phyloP scores from a whole-genome alignment of 2,797 vertebrate genomes.

The Microcaecilia unicolor region DNA sequence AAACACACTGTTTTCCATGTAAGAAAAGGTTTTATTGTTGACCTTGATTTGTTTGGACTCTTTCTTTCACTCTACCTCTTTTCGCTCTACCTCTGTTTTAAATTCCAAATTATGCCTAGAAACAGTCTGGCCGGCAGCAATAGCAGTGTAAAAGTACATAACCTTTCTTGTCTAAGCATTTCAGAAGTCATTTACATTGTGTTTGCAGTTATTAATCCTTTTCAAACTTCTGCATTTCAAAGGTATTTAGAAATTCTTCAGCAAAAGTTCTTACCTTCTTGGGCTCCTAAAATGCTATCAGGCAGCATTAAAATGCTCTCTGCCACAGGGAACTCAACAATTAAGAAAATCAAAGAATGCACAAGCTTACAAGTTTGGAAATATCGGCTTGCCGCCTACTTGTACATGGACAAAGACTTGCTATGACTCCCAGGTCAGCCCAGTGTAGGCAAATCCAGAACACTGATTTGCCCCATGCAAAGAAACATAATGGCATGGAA shows the following conservation, averaged over 20 bases:
- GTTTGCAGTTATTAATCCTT: neutral
- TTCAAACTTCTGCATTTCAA: conserved; percentile 21
- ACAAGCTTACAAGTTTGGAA: conserved; percentile 56
- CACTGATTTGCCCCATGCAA: conserved; percentile 71
- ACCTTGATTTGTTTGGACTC: too few relatives aligned
- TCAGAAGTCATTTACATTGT: conserved; percentile 3
- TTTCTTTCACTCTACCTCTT: too few relatives aligned
- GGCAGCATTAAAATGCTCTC: conserved; percentile 35
- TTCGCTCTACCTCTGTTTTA: too few relatives aligned
- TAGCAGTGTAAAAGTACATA: too few relatives aligned
- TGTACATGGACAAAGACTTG: conserved; percentile 50
- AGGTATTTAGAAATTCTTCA: conserved; percentile 26
- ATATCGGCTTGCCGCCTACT: conserved; percentile 51
- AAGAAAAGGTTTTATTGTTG: too few relatives aligned
- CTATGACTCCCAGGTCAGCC: conserved; percentile 43
- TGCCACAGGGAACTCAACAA: conserved; percentile 59
- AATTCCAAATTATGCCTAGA: too few relatives aligned
- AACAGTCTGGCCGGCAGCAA: too few relatives aligned
- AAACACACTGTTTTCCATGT: too few relatives aligned
- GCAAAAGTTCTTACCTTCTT: conserved; percentile 22
- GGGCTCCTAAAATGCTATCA: conserved; percentile 11
- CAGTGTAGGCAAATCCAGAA: conserved; percentile 35
- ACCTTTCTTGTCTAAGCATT: too few relatives aligned
- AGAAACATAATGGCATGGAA: conserved; percentile 68
- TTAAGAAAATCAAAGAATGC: conserved; percentile 65